Evolutionary conservation across 2,113 vertebrate genomes (phyloP).

Genomic region (Xenopus laevis): DNA sequence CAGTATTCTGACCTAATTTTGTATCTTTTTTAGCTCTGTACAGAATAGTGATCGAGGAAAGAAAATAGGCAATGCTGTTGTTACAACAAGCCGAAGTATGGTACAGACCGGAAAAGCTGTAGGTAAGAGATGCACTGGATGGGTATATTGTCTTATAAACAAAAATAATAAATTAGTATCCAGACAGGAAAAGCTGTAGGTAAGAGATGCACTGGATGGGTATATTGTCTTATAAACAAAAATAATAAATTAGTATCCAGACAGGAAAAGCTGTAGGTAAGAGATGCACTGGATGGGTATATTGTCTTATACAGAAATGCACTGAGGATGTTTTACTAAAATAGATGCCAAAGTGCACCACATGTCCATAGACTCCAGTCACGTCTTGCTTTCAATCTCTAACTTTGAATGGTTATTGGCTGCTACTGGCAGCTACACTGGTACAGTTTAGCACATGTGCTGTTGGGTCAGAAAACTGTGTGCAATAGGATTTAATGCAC

Average conservation of each 20-base stretch:
- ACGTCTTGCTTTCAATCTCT: too few species aligned
- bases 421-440: too few species aligned
- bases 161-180: conserved; percentile 50
- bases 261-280: conserved; percentile 94
- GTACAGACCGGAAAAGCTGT: conserved; percentile 94
- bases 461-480: too few species aligned
- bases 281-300: conserved; percentile 24
- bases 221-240: too few species aligned
- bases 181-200: conserved; percentile 95
- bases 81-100: conserved; percentile 87
- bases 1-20: background rate
- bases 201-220: conserved; percentile 56
- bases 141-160: too few species aligned
- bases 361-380: too few species aligned
- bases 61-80: conserved; percentile 90
- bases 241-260: conserved; percentile 68
- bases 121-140: conserved; percentile 65
- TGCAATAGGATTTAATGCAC: too few species aligned
- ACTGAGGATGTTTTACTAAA: too few species aligned
- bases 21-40: conserved; percentile 75
- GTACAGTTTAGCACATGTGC: too few species aligned
- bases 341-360: too few species aligned
- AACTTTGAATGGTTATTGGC: too few species aligned
- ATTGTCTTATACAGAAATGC: too few species aligned
- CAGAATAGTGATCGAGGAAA: conserved; percentile 96